Percentiles rank a stretch among this genome's conserved stretches.
Evolutionary conservation across 2,888 invertebrate genomes (phyloP).

Genomic region (Machimus rusticus): DNA sequence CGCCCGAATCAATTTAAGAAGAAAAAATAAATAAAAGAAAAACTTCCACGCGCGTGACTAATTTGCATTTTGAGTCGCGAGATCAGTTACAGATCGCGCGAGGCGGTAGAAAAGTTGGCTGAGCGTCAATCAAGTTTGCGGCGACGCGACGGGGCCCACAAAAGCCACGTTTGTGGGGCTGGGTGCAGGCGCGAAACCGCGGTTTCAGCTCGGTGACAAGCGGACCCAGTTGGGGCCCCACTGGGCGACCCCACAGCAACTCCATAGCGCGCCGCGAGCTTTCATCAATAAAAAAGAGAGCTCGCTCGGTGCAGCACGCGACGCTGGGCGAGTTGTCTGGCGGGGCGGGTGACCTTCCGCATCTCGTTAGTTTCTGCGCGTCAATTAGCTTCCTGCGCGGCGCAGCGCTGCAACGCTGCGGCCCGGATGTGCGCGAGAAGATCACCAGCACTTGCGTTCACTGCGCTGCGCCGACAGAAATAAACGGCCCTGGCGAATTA

Average conservation of each 20-base stretch:
- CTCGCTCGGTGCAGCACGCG: not conserved
- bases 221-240: not conserved
- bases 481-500: not conserved
- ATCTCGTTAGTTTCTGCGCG: not conserved
- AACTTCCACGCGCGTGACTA: constrained; percentile 9
- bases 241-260: not conserved
- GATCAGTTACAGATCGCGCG: constrained; percentile 8
- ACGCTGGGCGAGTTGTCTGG: not conserved
- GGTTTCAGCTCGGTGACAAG: not conserved
- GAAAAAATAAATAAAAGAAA: not conserved
- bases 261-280: not conserved
- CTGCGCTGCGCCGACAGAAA: not conserved
- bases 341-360: not conserved
- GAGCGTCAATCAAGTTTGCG: not conserved
- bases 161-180: not conserved
- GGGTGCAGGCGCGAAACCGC: not conserved
- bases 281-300: not conserved
- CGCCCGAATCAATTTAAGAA: not conserved
- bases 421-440: not conserved
- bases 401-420: not conserved
- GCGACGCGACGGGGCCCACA: not conserved
- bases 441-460: not conserved
- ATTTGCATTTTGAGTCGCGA: constrained; percentile 1
- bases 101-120: not conserved
- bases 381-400: not conserved